Evolutionary conservation across 2,797 vertebrate species (phyloP).

Genomic region (Chloroceryle amazona): DNA sequence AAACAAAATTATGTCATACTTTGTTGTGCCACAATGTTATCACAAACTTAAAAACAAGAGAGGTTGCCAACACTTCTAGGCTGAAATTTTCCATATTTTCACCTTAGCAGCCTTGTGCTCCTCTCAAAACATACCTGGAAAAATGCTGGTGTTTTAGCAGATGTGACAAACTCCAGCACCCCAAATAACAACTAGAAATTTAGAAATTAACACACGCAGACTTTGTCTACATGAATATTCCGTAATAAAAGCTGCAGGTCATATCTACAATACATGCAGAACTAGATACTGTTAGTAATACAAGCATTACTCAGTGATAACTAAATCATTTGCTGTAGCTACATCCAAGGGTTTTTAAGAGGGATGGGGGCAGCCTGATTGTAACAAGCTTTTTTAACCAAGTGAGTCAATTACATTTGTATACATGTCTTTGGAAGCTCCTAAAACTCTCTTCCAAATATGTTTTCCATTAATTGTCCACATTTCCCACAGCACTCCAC

Average conservation of each 20-base stretch:
- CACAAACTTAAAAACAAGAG: not conserved
- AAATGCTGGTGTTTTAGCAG: not conserved
- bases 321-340: not conserved
- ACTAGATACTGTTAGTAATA: not conserved
- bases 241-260: not conserved
- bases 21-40: not conserved
- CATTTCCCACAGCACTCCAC: slow-evolving; percentile 69
- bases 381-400: not conserved
- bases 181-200: not conserved
- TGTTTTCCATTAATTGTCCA: slow-evolving; percentile 56
- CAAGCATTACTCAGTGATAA: not conserved
- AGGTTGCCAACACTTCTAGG: not conserved
- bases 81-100: not conserved
- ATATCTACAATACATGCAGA: not conserved
- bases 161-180: not conserved
- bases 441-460: slow-evolving; percentile 35
- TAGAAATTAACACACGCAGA: not conserved
- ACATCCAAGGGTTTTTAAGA: not conserved
- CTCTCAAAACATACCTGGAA: not conserved
- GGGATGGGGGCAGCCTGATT: not conserved
- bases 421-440: slow-evolving; percentile 12
- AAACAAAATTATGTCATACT: not conserved
- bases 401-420: not conserved
- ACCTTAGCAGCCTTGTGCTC: not conserved
- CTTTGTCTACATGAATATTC: not conserved